Evolutionary conservation across 2,113 vertebrate species (phyloP), one percentile per base, ranked within the genome.

Genomic region (Guaruba guarouba): DNA sequence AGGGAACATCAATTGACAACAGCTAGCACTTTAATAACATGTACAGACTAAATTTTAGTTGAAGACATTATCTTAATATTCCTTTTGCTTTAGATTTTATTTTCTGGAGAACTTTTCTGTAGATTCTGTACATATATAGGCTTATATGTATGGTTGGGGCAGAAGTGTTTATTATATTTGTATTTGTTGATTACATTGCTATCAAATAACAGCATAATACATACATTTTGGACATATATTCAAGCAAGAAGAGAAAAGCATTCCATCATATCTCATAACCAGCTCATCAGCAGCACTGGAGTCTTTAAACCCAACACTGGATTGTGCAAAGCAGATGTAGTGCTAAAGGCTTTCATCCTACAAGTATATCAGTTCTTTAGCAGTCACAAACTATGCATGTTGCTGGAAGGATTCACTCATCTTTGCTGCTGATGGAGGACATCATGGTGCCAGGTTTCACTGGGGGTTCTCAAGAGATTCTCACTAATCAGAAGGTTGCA

Each of bases 311-410:
- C 17, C n/a, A 11, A 24, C 15, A 35, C 29, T 81, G 31, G 12
- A 24, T 20, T 74, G 51, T 57, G 59, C 17, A 49, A 33, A 66
- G 41, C 27, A 73, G 23, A 46, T 29, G 17, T 31, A 0, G 4
- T 37, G 17, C 29, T n/a, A 64, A 28, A 41, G 18, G 6, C 23
- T 82, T 94, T 79, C 37, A 46, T 44, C 28, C 19, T 75, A 66
- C 1, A 3, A 23, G 22, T 9, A 5, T 41, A 37, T 54, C 2
- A 0, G 16, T 57, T 43, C 69, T 64, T 44, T 46, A 33, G 7
- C 25, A 71, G 28, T 24, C 39, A 33, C 33, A 20, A 84, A 13
- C 31, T 46, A 13, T 9, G 13, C 3, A 3, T 24, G 37, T 19
- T 59, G 19, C 35, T 55, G 25, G 37, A 74, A 81, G 29, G 19